phyloP scores from a whole-genome alignment of 2,113 vertebrate species.

The Notiomystis cincta region DNA sequence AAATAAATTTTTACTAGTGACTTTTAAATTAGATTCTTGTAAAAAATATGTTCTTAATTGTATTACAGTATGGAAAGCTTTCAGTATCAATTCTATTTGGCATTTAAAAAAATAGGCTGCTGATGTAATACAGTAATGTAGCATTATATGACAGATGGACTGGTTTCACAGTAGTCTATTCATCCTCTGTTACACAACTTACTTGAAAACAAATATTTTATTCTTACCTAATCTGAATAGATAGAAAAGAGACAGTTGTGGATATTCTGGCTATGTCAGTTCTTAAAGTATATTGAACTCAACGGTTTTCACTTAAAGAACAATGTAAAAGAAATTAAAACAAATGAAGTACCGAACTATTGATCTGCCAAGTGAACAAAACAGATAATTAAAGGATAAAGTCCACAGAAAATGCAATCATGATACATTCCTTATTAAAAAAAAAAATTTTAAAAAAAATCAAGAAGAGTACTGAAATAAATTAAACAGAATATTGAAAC shows the following conservation, averaged over 20 bases:
- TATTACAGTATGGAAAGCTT: neutral
- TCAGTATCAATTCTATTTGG: neutral
- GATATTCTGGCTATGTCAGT: neutral
- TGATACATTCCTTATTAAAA: neutral
- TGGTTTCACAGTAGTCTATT: neutral
- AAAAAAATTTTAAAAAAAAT: neutral
- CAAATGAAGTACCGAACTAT: neutral
- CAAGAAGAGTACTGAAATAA: neutral
- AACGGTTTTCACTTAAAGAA: neutral
- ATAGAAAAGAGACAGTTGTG: neutral
- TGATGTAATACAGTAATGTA: neutral
- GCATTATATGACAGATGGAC: neutral
- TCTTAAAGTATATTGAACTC: neutral
- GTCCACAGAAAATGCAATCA: neutral
- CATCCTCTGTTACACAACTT: neutral
- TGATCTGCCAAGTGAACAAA: neutral
- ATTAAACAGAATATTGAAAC: neutral
- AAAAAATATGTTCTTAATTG: neutral
- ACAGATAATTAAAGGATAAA: neutral
- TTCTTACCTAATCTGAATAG: neutral
- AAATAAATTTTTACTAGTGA: neutral
- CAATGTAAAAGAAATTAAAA: neutral
- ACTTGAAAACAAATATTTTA: conserved; percentile 26
- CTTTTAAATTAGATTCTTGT: neutral
- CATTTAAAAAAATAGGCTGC: neutral